phyloP scores from a whole-genome alignment of 2,888 invertebrate species.

The Endotricha flammealis region DNA sequence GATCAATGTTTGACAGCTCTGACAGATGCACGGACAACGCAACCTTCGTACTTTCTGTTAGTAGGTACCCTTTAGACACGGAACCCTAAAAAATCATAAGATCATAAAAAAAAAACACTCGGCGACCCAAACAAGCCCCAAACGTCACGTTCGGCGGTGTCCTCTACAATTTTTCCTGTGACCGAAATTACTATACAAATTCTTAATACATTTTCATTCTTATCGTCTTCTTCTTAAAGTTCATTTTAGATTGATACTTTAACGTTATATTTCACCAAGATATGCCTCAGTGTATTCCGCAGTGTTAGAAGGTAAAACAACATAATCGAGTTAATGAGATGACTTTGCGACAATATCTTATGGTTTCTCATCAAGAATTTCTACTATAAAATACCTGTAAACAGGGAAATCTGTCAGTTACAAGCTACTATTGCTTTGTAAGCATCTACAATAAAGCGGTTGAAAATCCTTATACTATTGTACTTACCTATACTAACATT shows the following conservation, averaged over 20 bases:
- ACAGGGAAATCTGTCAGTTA: too few species aligned
- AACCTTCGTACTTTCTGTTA: too few species aligned
- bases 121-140: slow-evolving; percentile 17
- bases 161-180: slow-evolving; percentile 40
- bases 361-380: too few species aligned
- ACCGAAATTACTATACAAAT: slow-evolving; percentile 27
- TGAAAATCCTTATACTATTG: too few species aligned
- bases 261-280: not conserved
- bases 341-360: not conserved
- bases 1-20: too few species aligned
- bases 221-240: slow-evolving; percentile 6
- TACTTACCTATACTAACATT: too few species aligned
- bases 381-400: too few species aligned
- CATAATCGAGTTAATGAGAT: slow-evolving; percentile 12
- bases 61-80: too few species aligned
- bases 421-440: too few species aligned
- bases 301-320: slow-evolving; percentile 6
- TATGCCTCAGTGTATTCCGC: not conserved
- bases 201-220: slow-evolving; percentile 19
- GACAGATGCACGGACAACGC: too few species aligned
- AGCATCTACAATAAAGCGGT: too few species aligned
- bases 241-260: not conserved
- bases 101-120: slow-evolving; percentile 19
- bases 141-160: slow-evolving; percentile 25
- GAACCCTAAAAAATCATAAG: slow-evolving; percentile 9